These are phyloP conservation scores for Megamerina dolium DNA, from an alignment of 2,888 invertebrate species.

Conservation along the genomic window DNA sequence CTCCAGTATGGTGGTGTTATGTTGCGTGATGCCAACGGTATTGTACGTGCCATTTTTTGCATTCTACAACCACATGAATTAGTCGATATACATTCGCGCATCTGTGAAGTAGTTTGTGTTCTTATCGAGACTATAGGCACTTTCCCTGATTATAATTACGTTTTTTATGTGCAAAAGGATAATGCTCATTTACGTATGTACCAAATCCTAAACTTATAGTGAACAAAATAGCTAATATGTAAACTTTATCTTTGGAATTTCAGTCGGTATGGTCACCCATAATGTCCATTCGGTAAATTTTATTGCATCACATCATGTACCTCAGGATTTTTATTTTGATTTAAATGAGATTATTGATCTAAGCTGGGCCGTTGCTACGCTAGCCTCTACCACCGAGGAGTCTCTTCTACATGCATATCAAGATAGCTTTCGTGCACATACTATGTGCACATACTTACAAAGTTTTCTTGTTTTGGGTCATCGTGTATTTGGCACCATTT, in stretches of 20 bases:
- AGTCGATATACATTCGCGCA: constrained; percentile 34
- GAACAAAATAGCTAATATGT: not conserved
- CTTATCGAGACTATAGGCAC: constrained; percentile 32
- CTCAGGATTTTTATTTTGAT: constrained; percentile 24
- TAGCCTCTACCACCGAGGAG: constrained; percentile 21
- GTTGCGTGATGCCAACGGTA: constrained; percentile 22
- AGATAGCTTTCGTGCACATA: constrained; percentile 24
- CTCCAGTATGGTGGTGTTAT: constrained; percentile 32
- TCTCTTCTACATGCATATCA: constrained; percentile 26
- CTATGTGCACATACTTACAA: constrained; percentile 23
- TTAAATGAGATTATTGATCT: constrained; percentile 31
- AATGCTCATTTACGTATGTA: constrained; percentile 30
- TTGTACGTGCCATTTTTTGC: constrained; percentile 24
- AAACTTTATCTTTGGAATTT: too few species aligned
- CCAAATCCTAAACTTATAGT: not conserved
- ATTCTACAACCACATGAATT: constrained; percentile 26
- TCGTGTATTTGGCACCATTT: constrained; percentile 32
- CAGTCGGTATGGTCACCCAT: constrained; percentile 31
- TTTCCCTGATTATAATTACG: constrained; percentile 32
- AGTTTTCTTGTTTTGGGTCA: constrained; percentile 21
- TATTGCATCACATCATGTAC: constrained; percentile 25
- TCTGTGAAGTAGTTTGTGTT: constrained; percentile 32
- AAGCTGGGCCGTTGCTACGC: constrained; percentile 21
- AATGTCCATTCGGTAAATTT: constrained; percentile 21
- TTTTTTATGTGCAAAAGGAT: constrained; percentile 30